These are phyloP conservation scores for Agrochola macilenta DNA, from an alignment of 2,888 invertebrate species.

Conservation along the genomic window DNA sequence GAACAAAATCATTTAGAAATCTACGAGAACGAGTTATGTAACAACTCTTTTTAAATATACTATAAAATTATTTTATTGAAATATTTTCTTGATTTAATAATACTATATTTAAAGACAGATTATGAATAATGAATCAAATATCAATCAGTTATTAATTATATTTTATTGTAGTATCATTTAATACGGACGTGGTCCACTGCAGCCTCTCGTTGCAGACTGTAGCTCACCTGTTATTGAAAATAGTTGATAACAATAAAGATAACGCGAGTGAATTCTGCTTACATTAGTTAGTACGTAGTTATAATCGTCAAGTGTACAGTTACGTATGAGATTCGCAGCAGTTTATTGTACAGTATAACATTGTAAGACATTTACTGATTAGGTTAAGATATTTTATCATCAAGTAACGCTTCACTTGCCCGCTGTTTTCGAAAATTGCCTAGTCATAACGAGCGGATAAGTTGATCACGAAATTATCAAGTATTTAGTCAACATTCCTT, in stretches of 20 bases:
- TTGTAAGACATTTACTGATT: conserved; percentile 71
- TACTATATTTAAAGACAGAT: conserved; percentile 52
- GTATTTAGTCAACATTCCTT: conserved; percentile 68
- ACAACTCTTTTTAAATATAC: conserved; percentile 49
- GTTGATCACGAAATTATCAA: conserved; percentile 65
- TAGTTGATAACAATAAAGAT: conserved; percentile 23
- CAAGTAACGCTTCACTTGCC: conserved; percentile 74
- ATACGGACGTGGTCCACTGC: conserved; percentile 33
- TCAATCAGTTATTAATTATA: conserved; percentile 47
- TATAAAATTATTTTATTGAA: conserved; percentile 39
- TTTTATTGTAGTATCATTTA: conserved; percentile 36
- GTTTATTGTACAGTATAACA: conserved; percentile 81
- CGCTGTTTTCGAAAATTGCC: conserved; percentile 82
- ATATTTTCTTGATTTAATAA: conserved; percentile 52
- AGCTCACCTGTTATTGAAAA: conserved; percentile 18
- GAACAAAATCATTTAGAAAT: conserved; percentile 59
- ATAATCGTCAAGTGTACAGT: conserved; percentile 86
- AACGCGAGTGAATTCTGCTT: conserved; percentile 54
- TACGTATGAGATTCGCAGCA: conserved; percentile 89
- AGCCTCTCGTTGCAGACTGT: conserved; percentile 1
- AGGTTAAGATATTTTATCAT: conserved; percentile 66
- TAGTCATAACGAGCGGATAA: conserved; percentile 85
- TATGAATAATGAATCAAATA: conserved; percentile 44
- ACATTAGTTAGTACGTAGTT: conserved; percentile 64
- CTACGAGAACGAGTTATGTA: conserved; percentile 37